These are phyloP conservation scores for Papilio gigon DNA, from an alignment of 2,888 invertebrate species.

Conservation along the genomic window DNA sequence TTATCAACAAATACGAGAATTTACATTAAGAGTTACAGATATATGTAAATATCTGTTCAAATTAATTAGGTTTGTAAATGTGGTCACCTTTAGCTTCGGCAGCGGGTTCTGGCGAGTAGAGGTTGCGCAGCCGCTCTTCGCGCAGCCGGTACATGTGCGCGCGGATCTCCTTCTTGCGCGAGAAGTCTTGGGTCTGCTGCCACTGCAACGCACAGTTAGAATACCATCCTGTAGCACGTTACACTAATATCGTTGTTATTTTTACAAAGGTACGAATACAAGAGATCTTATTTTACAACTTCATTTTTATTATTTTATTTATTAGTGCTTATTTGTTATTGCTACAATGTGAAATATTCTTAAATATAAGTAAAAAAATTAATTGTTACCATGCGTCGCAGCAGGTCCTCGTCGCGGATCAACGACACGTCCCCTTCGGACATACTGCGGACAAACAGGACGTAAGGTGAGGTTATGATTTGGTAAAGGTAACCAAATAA, in stretches of 20 bases:
- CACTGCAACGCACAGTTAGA: constrained; percentile 86
- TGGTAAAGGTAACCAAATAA: not conserved
- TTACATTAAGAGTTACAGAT: not conserved
- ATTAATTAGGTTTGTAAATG: not conserved
- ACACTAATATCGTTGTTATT: too few relatives aligned
- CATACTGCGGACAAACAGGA: constrained; percentile 68
- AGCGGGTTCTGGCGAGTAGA: constrained; percentile 83
- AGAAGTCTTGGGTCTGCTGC: constrained; percentile 93
- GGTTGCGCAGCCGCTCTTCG: constrained; percentile 89
- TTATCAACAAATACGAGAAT: constrained; percentile 46
- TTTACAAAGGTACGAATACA: too few relatives aligned
- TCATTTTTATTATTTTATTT: too few relatives aligned
- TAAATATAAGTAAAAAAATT: not conserved
- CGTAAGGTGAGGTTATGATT: not conserved
- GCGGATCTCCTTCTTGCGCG: constrained; percentile 92
- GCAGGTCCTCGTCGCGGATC: constrained; percentile 89
- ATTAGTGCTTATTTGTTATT: too few relatives aligned
- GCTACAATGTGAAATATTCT: too few relatives aligned
- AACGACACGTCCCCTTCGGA: constrained; percentile 85
- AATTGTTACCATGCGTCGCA: constrained; percentile 88
- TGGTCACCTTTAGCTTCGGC: constrained; percentile 67
- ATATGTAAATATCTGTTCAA: not conserved
- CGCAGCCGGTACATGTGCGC: constrained; percentile 92
- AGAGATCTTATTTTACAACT: too few relatives aligned
- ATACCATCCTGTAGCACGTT: too few relatives aligned